A percentile compares a stretch with the other conserved stretches of the same genome.
These are phyloP conservation scores for Sinocyclocheilus anophthalmus DNA, from an alignment of 2,113 vertebrate species.

Conservation along the genomic window DNA sequence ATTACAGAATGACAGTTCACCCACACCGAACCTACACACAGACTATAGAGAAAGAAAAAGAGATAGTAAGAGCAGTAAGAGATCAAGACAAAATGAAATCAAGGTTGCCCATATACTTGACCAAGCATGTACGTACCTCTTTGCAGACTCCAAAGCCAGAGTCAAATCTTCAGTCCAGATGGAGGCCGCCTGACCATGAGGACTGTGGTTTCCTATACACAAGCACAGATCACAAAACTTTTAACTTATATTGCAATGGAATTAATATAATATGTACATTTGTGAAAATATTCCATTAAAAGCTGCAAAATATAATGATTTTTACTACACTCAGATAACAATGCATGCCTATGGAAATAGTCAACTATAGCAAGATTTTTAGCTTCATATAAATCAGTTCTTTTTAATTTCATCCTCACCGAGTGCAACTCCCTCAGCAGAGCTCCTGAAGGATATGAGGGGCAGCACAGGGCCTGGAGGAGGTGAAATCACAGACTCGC, in stretches of 20 bases:
- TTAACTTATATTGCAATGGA: not conserved
- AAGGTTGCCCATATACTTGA: not conserved
- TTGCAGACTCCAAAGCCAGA: conserved; percentile 83
- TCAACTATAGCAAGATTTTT: too few species aligned
- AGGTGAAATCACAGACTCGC: conserved; percentile 71
- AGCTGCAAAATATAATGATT: too few species aligned
- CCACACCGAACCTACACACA: conserved; percentile 83
- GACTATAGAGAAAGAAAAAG: conserved; percentile 65
- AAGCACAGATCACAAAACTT: not conserved
- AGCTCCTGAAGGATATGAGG: conserved; percentile 80
- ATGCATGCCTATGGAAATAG: too few species aligned
- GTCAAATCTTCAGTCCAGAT: conserved; percentile 89
- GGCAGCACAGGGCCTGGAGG: conserved; percentile 75
- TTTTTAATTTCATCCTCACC: conserved; percentile 61
- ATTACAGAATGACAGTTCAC: conserved; percentile 82
- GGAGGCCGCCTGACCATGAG: conserved; percentile 80
- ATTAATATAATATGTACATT: too few species aligned
- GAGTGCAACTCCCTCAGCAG: conserved; percentile 78
- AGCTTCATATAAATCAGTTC: not conserved
- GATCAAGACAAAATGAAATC: not conserved
- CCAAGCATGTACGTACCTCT: conserved; percentile 66
- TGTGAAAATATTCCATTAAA: too few species aligned
- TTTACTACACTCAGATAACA: too few species aligned
- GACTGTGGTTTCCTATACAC: conserved; percentile 76
- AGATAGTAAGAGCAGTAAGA: not conserved